Evolutionary conservation across 2,113 vertebrate species (phyloP).

Genomic region (human (Homo sapiens)): DNA sequence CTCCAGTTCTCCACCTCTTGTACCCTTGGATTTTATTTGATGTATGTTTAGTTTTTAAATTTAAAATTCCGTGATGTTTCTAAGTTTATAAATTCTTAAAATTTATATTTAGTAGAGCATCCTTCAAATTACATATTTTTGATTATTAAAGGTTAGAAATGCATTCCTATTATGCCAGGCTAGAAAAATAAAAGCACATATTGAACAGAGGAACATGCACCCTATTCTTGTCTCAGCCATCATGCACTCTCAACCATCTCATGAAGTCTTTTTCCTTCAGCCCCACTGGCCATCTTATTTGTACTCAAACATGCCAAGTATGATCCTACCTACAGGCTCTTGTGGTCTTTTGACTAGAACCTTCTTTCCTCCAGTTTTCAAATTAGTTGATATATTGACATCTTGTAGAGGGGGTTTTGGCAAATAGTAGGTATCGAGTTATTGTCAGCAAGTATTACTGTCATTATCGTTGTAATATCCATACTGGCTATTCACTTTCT

Average conservation of each 20-base stretch:
- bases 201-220: not conserved
- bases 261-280: not conserved
- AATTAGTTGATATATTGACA: not conserved
- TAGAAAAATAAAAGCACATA: not conserved
- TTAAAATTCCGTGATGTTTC: not conserved
- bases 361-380: not conserved
- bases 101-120: not conserved
- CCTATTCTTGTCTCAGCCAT: not conserved
- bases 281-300: not conserved
- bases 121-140: not conserved
- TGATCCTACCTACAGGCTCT: not conserved
- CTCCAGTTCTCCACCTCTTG: not conserved
- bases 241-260: not conserved
- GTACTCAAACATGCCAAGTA: not conserved
- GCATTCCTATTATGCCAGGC: not conserved
- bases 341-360: not conserved
- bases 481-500: not conserved
- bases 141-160: not conserved
- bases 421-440: not conserved
- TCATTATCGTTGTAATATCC: not conserved
- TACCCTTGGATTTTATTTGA: not conserved
- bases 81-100: not conserved
- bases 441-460: not conserved
- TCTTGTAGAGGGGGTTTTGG: not conserved
- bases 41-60: not conserved